A percentile compares a stretch with the other conserved stretches of the same genome.
Evolutionary conservation across 2,888 invertebrate species (phyloP).

Genomic region (Bhutanitis thaidina): DNA sequence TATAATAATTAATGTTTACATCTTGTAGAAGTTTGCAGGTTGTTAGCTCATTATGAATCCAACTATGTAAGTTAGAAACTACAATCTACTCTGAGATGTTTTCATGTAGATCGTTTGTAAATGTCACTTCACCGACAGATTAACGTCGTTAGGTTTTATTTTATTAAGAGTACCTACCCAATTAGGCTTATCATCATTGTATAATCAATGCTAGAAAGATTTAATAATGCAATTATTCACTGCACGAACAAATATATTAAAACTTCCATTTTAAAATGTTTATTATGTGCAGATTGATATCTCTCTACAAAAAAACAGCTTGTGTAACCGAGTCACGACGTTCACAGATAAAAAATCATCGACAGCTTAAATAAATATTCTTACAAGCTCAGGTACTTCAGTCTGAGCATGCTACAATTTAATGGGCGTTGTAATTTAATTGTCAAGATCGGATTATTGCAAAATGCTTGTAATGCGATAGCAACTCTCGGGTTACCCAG

Average conservation of each 20-base stretch:
- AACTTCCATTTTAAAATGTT: background rate
- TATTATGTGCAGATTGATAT: background rate
- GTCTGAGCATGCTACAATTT: no score
- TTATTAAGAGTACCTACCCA: no score
- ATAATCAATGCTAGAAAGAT: background rate
- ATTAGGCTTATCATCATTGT: background rate
- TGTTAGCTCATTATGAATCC: no score
- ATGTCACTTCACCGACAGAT: no score
- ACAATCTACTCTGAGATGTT: no score
- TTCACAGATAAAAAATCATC: background rate
- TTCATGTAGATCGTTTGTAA: no score
- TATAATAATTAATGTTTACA: no score
- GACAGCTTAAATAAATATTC: background rate
- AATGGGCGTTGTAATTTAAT: background rate
- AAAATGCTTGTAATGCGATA: background rate
- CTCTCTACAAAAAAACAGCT: background rate
- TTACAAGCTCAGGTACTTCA: no score
- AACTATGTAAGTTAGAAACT: no score
- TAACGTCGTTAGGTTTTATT: no score
- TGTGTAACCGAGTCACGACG: background rate
- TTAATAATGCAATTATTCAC: background rate
- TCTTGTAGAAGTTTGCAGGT: no score
- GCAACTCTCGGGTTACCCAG: background rate
- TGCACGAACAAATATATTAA: background rate
- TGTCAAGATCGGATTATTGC: background rate